These are phyloP conservation scores for Rostratula benghalensis DNA, from an alignment of 2,113 vertebrate genomes.

Conservation along the genomic window DNA sequence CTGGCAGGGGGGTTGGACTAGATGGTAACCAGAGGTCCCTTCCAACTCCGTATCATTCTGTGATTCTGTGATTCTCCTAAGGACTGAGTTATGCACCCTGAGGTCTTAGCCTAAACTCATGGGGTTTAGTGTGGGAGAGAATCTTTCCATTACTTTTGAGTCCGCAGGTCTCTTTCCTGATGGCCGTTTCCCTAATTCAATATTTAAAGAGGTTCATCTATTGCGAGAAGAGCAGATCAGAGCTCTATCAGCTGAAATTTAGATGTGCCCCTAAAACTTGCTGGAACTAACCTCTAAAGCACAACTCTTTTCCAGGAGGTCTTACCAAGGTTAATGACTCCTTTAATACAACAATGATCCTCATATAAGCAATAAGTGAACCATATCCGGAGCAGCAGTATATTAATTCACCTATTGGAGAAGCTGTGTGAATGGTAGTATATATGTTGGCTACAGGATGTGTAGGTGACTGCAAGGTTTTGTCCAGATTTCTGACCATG, in stretches of 20 bases:
- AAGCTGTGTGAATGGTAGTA: not conserved
- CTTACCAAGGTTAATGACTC: not conserved
- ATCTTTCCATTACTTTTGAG: not conserved
- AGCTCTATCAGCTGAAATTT: not conserved
- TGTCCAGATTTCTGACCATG: not conserved
- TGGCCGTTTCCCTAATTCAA: not conserved
- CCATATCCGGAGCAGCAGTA: not conserved
- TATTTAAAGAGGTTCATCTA: not conserved
- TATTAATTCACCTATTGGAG: not conserved
- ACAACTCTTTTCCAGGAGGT: not conserved
- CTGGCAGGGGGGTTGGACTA: no score
- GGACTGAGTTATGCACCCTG: fast-evolving
- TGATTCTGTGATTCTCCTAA: not conserved
- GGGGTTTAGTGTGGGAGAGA: not conserved
- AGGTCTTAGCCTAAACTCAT: not conserved
- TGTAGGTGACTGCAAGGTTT: not conserved
- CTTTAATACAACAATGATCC: not conserved
- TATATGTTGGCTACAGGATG: not conserved
- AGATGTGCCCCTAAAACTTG: not conserved
- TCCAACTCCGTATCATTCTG: no score
- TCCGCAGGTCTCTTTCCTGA: not conserved
- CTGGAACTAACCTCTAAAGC: not conserved
- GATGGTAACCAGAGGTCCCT: no score
- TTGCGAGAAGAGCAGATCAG: not conserved
- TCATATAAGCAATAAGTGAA: not conserved